Percentiles rank a stretch among this genome's conserved stretches.
These are phyloP conservation scores for Trachelus tabidus DNA, from an alignment of 2,888 invertebrate species.

Conservation along the genomic window DNA sequence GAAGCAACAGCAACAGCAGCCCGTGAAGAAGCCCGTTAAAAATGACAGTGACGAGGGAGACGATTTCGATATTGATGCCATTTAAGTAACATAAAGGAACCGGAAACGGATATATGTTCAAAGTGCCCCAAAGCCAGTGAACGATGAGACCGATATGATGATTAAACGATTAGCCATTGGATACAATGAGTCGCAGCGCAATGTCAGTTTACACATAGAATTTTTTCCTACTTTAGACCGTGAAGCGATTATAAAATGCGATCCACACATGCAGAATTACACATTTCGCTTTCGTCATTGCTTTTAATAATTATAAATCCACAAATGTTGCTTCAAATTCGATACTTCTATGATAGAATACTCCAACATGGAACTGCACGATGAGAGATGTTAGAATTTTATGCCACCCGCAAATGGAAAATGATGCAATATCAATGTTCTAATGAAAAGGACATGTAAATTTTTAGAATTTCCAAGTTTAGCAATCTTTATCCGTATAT, in stretches of 20 bases:
- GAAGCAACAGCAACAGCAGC: constrained; percentile 70
- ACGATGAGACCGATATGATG: constrained; percentile 16
- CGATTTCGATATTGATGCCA: constrained; percentile 94
- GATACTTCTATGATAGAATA: not conserved
- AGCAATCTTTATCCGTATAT: constrained; percentile 44
- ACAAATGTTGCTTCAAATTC: not conserved
- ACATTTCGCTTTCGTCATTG: constrained; percentile 9
- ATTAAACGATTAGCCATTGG: constrained; percentile 33
- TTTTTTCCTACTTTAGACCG: constrained; percentile 30
- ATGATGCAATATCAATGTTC: constrained; percentile 2
- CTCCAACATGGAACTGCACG: not conserved
- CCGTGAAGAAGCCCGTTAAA: constrained; percentile 65
- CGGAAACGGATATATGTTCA: constrained; percentile 23
- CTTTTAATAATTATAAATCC: not conserved
- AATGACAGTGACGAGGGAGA: constrained; percentile 79
- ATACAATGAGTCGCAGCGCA: constrained; percentile 42
- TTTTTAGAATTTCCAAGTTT: constrained; percentile 49
- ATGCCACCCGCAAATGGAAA: not conserved
- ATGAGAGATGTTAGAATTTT: not conserved
- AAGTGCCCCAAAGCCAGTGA: not conserved
- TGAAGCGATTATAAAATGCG: constrained; percentile 25
- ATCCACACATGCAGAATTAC: constrained; percentile 22
- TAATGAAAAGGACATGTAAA: constrained; percentile 24
- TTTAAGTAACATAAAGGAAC: constrained; percentile 69
- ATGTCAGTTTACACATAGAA: constrained; percentile 36